phyloP scores from a whole-genome alignment of 2,888 invertebrate species.

The Nemurella pictetii region DNA sequence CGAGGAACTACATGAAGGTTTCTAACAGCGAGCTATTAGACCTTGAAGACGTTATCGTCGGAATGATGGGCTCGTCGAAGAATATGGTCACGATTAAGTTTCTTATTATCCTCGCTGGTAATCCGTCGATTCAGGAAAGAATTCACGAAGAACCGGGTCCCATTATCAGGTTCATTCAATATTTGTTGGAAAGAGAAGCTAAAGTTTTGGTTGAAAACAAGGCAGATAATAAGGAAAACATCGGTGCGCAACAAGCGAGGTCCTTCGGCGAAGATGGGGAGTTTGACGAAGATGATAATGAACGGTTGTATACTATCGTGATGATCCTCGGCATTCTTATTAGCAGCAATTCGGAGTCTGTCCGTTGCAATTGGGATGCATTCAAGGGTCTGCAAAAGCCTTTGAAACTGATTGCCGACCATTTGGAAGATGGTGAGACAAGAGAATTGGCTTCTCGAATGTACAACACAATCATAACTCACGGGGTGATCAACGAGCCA shows the following conservation, averaged over 20 bases:
- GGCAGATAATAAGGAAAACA: constrained; percentile 3
- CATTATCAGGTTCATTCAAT: constrained; percentile 50
- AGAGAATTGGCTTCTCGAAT: constrained; percentile 48
- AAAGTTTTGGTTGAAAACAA: constrained; percentile 35
- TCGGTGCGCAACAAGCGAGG: background rate
- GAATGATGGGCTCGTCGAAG: constrained; percentile 21
- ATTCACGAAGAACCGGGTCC: constrained; percentile 49
- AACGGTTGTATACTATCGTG: constrained; percentile 48
- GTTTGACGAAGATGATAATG: constrained; percentile 36
- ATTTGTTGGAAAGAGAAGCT: constrained; percentile 47
- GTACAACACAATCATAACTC: constrained; percentile 48
- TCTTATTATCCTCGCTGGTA: constrained; percentile 49
- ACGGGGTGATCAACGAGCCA: constrained; percentile 44
- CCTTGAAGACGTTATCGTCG: constrained; percentile 16
- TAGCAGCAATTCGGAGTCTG: constrained; percentile 42
- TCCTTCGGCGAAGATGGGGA: constrained; percentile 33
- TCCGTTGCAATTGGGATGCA: constrained; percentile 46
- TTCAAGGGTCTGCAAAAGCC: constrained; percentile 49
- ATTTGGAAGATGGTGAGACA: constrained; percentile 45
- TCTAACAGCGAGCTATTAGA: constrained; percentile 19
- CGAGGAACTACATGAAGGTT: constrained; percentile 27
- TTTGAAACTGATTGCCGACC: constrained; percentile 45
- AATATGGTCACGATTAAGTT: constrained; percentile 43
- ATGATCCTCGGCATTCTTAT: constrained; percentile 52
- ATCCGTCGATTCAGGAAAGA: constrained; percentile 49